Conservation (phyloP, 2,113 vertebrate species). For the Raja brachyura region DNA sequence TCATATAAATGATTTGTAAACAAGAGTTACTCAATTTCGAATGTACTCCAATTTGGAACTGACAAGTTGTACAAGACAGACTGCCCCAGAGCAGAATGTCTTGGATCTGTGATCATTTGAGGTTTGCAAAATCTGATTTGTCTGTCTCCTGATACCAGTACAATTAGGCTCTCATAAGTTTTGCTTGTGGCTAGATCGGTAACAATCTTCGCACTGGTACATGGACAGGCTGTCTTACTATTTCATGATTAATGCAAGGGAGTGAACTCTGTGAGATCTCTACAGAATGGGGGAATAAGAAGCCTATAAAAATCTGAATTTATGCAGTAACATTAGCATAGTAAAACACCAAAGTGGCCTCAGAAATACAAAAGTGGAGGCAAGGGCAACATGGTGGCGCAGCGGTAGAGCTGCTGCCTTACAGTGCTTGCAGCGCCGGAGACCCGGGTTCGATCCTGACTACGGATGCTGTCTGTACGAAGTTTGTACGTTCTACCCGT, state of each 20-base stretch:
- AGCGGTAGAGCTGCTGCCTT: too few species aligned
- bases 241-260: not conserved
- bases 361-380: not conserved
- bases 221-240: not conserved
- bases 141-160: not conserved
- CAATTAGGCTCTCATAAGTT: not conserved
- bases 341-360: not conserved
- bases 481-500: too few species aligned
- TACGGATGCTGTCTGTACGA: too few species aligned
- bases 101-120: not conserved
- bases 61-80: not conserved
- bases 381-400: not conserved
- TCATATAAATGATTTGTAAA: not conserved
- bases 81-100: not conserved
- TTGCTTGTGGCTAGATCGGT: not conserved
- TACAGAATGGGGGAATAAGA: not conserved
- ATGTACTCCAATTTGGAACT: not conserved
- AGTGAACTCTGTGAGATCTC: not conserved
- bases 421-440: too few species aligned
- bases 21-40: not conserved
- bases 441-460: too few species aligned
- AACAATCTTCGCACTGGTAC: not conserved
- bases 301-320: not conserved
- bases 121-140: slow-evolving; percentile 8
- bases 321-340: not conserved